Evolutionary conservation across 2,797 vertebrate species (phyloP), one percentile per base, ranked within the genome.

Genomic region (Lepus oiostolus): DNA sequence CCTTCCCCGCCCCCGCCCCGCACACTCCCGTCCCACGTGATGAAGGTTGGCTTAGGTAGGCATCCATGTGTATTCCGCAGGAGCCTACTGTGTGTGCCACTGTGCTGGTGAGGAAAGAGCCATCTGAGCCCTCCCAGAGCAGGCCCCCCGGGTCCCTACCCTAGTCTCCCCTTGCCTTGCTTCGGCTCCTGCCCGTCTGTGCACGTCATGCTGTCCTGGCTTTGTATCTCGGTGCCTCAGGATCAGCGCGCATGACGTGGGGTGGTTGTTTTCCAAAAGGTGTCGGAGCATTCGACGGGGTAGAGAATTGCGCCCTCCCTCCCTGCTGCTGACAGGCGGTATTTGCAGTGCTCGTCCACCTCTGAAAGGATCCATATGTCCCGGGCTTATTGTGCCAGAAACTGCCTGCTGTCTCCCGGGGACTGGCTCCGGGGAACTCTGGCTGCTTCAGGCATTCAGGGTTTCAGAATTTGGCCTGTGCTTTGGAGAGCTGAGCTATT

Each of bases 351-450:
- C 82, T 95, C 52, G 7, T 26, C 52, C 35, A 80, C 30, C 87
- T 62, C 68, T 95, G 93, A 97, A 58, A 85, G 65, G 76, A 92
- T 92, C 80, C 95, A 93, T 93, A 50, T 96, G 94, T 91, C 50
- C 2, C 24, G 52, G 35, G 84, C 79, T 65, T 85, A 70, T 94
- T 95, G 95, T 96, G 92, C 89, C 30, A 32, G n/a, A 93, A 88
- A 82, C 95, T 63, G 76, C 85, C 19, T 85, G 58, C 87, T 95
- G 81, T 88, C 92, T 96, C 70, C 0, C 88, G 16, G 85, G 88
- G 92, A 88, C 84, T 94, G 93, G 95, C 95, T 89, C 71, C 28
- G 85, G 81, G 17, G 22, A 90, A 54, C 91, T 68, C 62, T 28
- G 74, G 58, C 95, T 47, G 72, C 94, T 80, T 82, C 47, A 87